phyloP scores from a whole-genome alignment of 1,140 invertebrate genomes.

The Centruroides vittatus region DNA sequence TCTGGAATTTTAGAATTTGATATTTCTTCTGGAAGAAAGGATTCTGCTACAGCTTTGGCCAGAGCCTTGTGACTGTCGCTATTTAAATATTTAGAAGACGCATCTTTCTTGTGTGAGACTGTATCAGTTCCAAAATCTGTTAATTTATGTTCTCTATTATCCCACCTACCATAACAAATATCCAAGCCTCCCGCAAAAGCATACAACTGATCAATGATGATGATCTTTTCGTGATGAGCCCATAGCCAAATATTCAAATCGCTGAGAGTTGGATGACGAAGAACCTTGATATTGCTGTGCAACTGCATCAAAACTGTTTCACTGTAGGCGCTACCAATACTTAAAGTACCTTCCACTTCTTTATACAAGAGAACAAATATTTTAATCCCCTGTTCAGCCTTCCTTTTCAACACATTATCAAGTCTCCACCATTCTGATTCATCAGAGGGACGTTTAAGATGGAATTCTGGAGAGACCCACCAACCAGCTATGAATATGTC shows the following conservation, averaged over 20 bases:
- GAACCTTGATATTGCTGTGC: conserved; percentile 75
- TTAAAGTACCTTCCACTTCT: conserved; percentile 86
- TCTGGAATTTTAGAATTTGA: no score
- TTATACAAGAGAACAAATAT: conserved; percentile 90
- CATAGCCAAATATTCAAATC: conserved; percentile 64
- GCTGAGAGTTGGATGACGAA: conserved; percentile 19
- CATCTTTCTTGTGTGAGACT: no score
- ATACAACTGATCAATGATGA: conserved; percentile 83
- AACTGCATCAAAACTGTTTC: conserved; percentile 61
- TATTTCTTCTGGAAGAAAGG: no score
- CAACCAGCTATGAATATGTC: conserved; percentile 95
- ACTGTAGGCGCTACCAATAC: conserved; percentile 87
- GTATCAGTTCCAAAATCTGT: conserved; percentile 35
- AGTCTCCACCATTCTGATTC: conserved; percentile 70
- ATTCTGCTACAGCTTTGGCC: no score
- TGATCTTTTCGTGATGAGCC: conserved; percentile 97
- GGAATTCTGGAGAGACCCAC: conserved; percentile 93
- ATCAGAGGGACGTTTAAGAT: conserved; percentile 69
- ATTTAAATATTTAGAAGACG: no score
- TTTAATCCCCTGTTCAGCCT: conserved; percentile 81
- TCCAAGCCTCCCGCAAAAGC: conserved; percentile 93
- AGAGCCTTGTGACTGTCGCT: no score
- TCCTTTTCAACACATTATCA: conserved; percentile 66
- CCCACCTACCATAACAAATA: conserved; percentile 74
- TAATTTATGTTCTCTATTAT: conserved; percentile 43